phyloP scores from a whole-genome alignment of 2,797 vertebrate genomes.

The Megalops cyprinoides region DNA sequence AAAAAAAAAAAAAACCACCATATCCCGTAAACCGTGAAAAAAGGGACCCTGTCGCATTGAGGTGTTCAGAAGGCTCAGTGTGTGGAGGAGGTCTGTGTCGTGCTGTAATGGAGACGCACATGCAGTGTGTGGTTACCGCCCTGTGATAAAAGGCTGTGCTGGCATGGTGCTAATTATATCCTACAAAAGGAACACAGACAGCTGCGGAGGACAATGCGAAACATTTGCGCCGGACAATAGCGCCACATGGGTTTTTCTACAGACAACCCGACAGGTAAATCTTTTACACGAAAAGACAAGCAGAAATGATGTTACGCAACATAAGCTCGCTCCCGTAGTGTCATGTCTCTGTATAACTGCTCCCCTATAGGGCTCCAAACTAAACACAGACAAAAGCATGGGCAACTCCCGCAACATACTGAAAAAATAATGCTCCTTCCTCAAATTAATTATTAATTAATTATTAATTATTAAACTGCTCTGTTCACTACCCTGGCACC shows the following conservation, averaged over 20 bases:
- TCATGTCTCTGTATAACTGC: no score
- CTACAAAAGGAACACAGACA: slow-evolving; percentile 62
- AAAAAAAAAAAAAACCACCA: no score
- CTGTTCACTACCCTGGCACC: neutral
- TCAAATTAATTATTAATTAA: no score
- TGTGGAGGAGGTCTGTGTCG: no score
- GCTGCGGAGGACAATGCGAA: slow-evolving; percentile 65
- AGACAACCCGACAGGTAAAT: neutral
- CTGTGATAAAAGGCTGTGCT: slow-evolving; percentile 50
- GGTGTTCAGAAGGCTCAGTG: no score
- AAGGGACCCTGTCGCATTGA: no score
- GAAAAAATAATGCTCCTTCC: neutral
- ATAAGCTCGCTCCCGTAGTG: no score
- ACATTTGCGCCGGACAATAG: slow-evolving; percentile 45
- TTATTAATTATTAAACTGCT: neutral
- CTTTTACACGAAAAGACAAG: neutral
- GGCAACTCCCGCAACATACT: neutral
- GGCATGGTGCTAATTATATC: slow-evolving; percentile 63
- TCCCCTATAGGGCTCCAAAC: neutral
- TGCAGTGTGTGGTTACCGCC: neutral
- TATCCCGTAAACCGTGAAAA: no score
- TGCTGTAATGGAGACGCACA: neutral
- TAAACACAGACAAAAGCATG: neutral
- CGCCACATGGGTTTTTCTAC: neutral
- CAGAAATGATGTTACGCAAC: no score